Evolutionary conservation across 2,113 vertebrate genomes (phyloP).

Genomic region (Empidonax traillii): DNA sequence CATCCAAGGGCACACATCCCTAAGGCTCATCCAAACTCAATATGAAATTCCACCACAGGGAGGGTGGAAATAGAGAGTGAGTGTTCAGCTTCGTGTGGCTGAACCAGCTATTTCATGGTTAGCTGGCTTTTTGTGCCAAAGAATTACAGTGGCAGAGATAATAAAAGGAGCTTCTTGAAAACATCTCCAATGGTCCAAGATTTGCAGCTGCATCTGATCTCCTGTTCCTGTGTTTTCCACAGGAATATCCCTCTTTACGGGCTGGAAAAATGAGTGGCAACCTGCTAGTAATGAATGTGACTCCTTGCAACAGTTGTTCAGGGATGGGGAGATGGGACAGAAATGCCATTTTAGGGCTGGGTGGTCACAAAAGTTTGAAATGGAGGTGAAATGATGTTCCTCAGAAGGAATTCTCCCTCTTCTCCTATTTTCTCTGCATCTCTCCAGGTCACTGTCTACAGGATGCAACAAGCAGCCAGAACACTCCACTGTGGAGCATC

Average conservation of each 20-base stretch:
- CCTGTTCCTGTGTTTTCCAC: not conserved
- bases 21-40: not conserved
- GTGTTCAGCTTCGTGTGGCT: not conserved
- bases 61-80: not conserved
- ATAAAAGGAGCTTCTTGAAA: not conserved
- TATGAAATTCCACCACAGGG: not conserved
- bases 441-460: not conserved
- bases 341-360: not conserved
- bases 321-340: not conserved
- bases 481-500: not conserved
- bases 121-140: not conserved
- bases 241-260: not conserved
- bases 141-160: not conserved
- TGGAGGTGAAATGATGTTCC: not conserved
- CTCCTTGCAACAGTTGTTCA: not conserved
- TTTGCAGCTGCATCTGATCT: not conserved
- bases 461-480: not conserved
- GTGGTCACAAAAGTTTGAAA: not conserved
- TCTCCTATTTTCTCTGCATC: not conserved
- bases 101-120: not conserved
- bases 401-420: not conserved
- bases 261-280: not conserved
- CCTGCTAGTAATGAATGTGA: not conserved
- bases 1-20: not conserved
- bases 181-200: not conserved